These are phyloP conservation scores for Sapayoa aenigma DNA, from an alignment of 2,113 vertebrate genomes.

Conservation along the genomic window DNA sequence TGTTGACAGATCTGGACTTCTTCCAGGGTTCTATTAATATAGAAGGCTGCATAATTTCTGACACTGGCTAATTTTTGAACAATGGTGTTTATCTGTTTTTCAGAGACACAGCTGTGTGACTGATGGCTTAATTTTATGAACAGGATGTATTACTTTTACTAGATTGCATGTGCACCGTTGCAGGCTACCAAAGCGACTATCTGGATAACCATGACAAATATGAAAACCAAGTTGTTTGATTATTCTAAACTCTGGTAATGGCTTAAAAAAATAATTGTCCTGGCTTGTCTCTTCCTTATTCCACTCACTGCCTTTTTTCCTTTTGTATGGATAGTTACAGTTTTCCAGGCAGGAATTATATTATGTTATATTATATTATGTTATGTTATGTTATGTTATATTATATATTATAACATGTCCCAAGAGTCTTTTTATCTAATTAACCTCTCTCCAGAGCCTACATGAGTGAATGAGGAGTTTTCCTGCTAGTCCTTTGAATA, in stretches of 20 bases:
- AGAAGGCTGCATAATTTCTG: slow-evolving; percentile 17
- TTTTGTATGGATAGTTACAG: background rate
- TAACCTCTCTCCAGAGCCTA: background rate
- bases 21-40: slow-evolving; percentile 36
- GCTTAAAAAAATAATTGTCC: slow-evolving; percentile 7
- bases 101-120: slow-evolving; percentile 25
- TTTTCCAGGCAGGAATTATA: slow-evolving; percentile 27
- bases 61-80: slow-evolving; percentile 26
- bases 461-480: background rate
- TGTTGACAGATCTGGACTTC: slow-evolving; percentile 29
- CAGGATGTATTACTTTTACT: slow-evolving; percentile 29
- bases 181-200: slow-evolving; percentile 7
- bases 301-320: slow-evolving; percentile 4
- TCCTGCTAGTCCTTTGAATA: background rate
- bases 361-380: too few relatives aligned
- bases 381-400: too few relatives aligned
- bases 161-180: background rate
- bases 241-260: slow-evolving; percentile 32
- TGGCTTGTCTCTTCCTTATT: background rate
- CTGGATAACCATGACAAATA: slow-evolving; percentile 4
- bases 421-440: slow-evolving; percentile 11
- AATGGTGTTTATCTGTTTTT: slow-evolving; percentile 33
- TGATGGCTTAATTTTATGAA: slow-evolving; percentile 22
- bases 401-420: background rate
- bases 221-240: slow-evolving; percentile 38